Conservation (phyloP, 2,113 vertebrate genomes). For the Paramisgurnus dabryanus region DNA sequence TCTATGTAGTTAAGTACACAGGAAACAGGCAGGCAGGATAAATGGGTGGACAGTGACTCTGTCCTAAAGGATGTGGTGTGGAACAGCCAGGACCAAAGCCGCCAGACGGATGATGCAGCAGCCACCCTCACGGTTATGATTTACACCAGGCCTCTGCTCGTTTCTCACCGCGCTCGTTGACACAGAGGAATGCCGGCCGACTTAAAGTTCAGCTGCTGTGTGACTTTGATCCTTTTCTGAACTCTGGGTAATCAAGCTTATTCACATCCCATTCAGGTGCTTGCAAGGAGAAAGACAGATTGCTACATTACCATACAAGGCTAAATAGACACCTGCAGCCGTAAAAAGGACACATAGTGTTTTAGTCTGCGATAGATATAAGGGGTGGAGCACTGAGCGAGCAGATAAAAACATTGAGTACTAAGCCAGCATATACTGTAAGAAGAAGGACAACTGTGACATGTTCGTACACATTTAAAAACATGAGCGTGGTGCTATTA, state of each 20-base stretch:
- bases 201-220: neutral
- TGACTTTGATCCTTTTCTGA: conserved; percentile 18
- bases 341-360: conserved; percentile 22
- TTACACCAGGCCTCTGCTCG: conserved; percentile 5
- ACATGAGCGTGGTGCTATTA: conserved; percentile 18
- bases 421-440: no score
- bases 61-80: conserved; percentile 35
- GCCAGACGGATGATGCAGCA: conserved; percentile 11
- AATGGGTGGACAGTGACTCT: conserved; percentile 11
- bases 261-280: conserved; percentile 7
- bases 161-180: conserved; percentile 12
- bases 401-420: neutral
- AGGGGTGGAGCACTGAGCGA: neutral
- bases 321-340: conserved; percentile 21
- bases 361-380: neutral
- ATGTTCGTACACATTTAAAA: conserved; percentile 25
- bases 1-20: conserved; percentile 19
- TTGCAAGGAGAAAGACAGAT: conserved; percentile 8
- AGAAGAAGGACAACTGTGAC: conserved; percentile 32
- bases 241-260: conserved; percentile 15
- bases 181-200: neutral
- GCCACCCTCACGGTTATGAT: conserved; percentile 7
- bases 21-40: conserved; percentile 7
- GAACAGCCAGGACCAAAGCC: neutral
- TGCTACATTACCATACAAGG: conserved; percentile 34